Base-by-base conservation (phyloP, 2,888 invertebrate species). In the Dolomedes plantarius region DNA sequence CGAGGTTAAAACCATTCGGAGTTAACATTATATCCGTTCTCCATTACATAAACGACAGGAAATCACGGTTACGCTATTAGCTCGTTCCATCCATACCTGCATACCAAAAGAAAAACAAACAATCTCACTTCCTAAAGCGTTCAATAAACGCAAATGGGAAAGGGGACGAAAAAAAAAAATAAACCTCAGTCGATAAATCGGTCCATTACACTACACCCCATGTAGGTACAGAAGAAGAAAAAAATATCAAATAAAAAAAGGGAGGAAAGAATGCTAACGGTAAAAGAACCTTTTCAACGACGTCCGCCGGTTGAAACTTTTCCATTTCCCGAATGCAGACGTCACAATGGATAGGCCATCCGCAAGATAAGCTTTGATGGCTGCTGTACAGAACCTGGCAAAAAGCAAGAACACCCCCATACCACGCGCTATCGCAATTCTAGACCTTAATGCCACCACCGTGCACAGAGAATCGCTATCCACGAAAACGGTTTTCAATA, bases 401-500 rank as follows among this genome's bases (percentile, higher is more conserved):
- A 67, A 36, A 67, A 28, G 1, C 28, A 65, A 65, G 31, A 56
- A 16, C 65, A 28, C 46, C 76, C 83, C 83, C 83, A 85, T 85
- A 62, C 83, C 83, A 85, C 83, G 83, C 83, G 41, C 83, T 85
- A 85, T 85, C 83, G 73, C 31, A 77, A 78, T 69, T 65, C 71
- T n/a, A 71, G 46, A 28, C 74, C 71, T 36, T 82, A 82, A 65
- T 72, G 71, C 72, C 46, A 29, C 50, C 36, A 23, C 73, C 62
- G 68, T 68, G 50, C 46, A 27, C 64, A 79, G 79, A 72, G 65
- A 79, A 72, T 71, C 41, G 79, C 80, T 73, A 80, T 62, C 64
- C 79, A 78, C 67, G 83, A 85, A 85, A 85, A 77, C 83, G 77
- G 83, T 85, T 85, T 85, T 85, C 83, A 85, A 85, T 85, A 78